These are phyloP conservation scores for Zhengitettix transpicula DNA, from an alignment of 2,888 invertebrate genomes.

Conservation along the genomic window DNA sequence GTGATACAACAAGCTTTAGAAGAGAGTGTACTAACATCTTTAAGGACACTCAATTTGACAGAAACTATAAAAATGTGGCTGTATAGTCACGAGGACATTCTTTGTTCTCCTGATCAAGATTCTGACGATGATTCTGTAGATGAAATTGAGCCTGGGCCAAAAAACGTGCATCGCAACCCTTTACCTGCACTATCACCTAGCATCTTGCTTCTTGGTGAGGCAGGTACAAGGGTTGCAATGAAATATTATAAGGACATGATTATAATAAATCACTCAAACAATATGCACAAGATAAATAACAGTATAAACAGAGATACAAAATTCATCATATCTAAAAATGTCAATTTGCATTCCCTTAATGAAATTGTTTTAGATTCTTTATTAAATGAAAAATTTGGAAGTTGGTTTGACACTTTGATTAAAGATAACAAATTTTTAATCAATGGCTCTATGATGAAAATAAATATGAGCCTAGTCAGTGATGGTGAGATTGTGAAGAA, in stretches of 20 bases:
- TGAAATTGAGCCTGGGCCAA: slow-evolving; percentile 21
- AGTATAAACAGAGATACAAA: background rate
- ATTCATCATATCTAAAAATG: background rate
- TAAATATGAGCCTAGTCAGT: too few relatives aligned
- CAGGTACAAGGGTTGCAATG: slow-evolving; percentile 12
- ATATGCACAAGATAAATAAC: background rate
- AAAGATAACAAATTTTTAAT: too few relatives aligned
- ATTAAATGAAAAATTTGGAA: too few relatives aligned
- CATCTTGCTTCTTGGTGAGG: slow-evolving; percentile 10
- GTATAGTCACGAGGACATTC: slow-evolving; percentile 22
- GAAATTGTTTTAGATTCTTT: too few relatives aligned
- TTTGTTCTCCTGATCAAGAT: slow-evolving; percentile 15
- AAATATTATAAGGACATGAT: background rate
- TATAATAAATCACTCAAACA: background rate
- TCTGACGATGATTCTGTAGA: slow-evolving; percentile 10
- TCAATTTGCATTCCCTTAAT: too few relatives aligned
- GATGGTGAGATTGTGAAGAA: too few relatives aligned
- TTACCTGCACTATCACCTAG: slow-evolving; percentile 34
- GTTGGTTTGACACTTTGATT: too few relatives aligned
- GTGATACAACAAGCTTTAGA: too few relatives aligned
- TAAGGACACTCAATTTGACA: slow-evolving; percentile 22
- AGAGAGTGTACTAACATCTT: too few relatives aligned
- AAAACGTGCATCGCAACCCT: slow-evolving; percentile 38
- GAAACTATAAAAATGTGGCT: slow-evolving; percentile 43
- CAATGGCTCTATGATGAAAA: too few relatives aligned